These are phyloP conservation scores for Amblyraja radiata DNA, from an alignment of 2,797 vertebrate genomes.

Conservation along the genomic window DNA sequence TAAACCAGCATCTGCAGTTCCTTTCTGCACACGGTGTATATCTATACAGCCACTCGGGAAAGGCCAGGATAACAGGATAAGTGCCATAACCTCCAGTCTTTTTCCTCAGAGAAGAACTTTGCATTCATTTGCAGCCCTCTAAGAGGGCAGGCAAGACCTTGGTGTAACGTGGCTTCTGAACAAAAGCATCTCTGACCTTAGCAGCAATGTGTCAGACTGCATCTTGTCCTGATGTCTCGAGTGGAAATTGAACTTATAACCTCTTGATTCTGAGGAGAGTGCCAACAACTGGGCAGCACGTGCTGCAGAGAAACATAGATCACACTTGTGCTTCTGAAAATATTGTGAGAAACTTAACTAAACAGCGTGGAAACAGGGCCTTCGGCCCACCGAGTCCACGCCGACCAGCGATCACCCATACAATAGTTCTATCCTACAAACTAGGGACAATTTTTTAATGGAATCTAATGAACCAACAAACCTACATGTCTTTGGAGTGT, in stretches of 20 bases:
- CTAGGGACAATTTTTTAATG: too few species aligned
- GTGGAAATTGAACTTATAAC: not conserved
- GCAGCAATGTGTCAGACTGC: not conserved
- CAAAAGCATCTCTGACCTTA: not conserved
- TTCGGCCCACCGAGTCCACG: too few species aligned
- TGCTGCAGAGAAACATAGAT: not conserved
- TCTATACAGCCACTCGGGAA: not conserved
- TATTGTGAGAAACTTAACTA: not conserved
- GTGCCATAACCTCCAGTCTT: too few species aligned
- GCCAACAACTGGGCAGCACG: not conserved
- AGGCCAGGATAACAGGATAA: not conserved
- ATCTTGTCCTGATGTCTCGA: not conserved
- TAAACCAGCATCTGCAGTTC: too few species aligned
- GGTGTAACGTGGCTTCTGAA: not conserved
- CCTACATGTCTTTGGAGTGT: too few species aligned
- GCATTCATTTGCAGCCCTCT: not conserved
- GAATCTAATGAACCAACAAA: too few species aligned
- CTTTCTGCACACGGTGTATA: not conserved
- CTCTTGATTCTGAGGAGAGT: not conserved
- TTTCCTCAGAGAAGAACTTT: not conserved
- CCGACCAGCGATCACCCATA: too few species aligned
- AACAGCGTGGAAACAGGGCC: too few species aligned
- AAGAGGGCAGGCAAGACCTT: not conserved
- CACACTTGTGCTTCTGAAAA: not conserved
- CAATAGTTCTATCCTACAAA: too few species aligned